phyloP scores from a whole-genome alignment of 1,140 invertebrate species.

The Drosophila neocordata region DNA sequence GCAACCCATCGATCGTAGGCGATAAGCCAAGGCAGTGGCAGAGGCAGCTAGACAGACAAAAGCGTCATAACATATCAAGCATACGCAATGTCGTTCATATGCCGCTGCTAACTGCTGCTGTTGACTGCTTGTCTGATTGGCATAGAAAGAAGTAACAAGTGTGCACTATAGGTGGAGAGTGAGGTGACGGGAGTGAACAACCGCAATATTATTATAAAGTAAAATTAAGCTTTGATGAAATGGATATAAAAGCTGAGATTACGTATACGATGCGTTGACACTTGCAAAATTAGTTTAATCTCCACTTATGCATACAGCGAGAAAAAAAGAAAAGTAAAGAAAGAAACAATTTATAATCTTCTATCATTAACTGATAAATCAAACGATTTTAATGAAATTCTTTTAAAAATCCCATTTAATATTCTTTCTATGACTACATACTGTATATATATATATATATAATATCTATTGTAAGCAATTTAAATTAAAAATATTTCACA shows the following conservation, averaged over 20 bases:
- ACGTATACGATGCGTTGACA: neutral
- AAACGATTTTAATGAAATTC: no score
- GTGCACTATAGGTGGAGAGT: neutral
- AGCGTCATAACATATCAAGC: conserved; percentile 61
- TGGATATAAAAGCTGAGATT: neutral
- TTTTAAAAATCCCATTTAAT: no score
- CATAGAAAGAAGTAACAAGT: neutral
- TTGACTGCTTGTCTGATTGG: neutral
- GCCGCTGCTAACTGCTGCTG: no score
- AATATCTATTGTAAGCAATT: no score
- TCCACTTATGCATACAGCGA: neutral
- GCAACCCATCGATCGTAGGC: conserved; percentile 35
- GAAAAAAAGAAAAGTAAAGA: neutral
- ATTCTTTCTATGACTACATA: no score
- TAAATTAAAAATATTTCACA: no score
- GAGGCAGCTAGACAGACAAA: conserved; percentile 11
- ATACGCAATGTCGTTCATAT: conserved; percentile 62
- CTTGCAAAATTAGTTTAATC: neutral
- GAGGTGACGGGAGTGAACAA: neutral
- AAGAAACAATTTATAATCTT: neutral
- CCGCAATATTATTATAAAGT: conserved; percentile 6
- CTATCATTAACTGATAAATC: no score
- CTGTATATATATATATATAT: no score
- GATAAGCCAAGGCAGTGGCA: conserved; percentile 49
- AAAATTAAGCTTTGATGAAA: conserved; percentile 7